These are phyloP conservation scores for Cichladusa arquata DNA, from an alignment of 2,113 vertebrate genomes.

Conservation along the genomic window DNA sequence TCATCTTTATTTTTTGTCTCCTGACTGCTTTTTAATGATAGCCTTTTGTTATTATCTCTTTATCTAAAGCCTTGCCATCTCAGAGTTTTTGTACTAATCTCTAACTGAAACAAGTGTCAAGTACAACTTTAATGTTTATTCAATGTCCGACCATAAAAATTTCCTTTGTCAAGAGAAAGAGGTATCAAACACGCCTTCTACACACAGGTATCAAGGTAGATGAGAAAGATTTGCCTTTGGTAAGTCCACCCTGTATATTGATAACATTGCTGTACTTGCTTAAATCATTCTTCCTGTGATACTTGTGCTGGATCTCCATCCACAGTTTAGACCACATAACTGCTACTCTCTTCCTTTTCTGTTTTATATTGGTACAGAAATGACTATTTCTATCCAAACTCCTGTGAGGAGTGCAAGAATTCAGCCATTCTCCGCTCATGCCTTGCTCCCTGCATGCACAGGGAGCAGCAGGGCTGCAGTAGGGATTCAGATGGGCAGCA, in stretches of 20 bases:
- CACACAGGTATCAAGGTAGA: neutral
- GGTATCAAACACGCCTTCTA: neutral
- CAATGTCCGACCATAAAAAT: neutral
- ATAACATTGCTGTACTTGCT: neutral
- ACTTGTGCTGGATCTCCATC: neutral
- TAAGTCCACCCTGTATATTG: neutral
- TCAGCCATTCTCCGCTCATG: neutral
- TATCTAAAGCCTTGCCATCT: neutral
- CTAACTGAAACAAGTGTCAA: neutral
- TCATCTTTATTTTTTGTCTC: neutral
- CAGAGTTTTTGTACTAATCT: neutral
- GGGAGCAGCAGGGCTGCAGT: neutral
- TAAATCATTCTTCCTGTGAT: neutral
- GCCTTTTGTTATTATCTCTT: neutral
- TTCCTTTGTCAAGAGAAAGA: neutral
- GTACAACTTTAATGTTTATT: neutral
- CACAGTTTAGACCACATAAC: neutral
- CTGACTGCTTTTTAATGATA: neutral
- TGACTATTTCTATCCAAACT: neutral
- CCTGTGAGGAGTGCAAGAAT: rapidly evolving
- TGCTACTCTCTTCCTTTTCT: neutral
- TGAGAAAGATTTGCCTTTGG: neutral
- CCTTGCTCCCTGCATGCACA: rapidly evolving
- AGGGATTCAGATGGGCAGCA: neutral
- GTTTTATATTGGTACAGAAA: neutral